A percentile compares a stretch with the other conserved stretches of the same genome.
These are phyloP conservation scores for Spodoptera exigua DNA, from an alignment of 2,888 invertebrate genomes.

Conservation along the genomic window DNA sequence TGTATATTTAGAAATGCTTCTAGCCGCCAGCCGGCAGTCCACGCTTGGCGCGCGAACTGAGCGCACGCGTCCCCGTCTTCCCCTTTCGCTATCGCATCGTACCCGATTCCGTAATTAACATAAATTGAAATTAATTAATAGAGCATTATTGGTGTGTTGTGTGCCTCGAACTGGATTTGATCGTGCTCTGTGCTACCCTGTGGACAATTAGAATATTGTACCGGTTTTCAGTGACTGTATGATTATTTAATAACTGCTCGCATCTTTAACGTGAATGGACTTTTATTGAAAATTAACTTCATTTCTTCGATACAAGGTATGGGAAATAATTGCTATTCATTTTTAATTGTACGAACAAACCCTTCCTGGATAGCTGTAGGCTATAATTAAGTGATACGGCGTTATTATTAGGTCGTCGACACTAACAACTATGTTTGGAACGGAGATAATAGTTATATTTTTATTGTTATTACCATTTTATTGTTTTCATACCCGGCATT, in stretches of 20 bases:
- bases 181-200: slow-evolving; percentile 70
- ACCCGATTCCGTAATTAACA: slow-evolving; percentile 79
- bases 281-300: slow-evolving; percentile 67
- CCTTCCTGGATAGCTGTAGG: slow-evolving; percentile 31
- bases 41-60: slow-evolving; percentile 75
- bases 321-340: slow-evolving; percentile 55
- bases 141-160: slow-evolving; percentile 72
- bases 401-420: slow-evolving; percentile 26
- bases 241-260: slow-evolving; percentile 66
- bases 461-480: slow-evolving; percentile 19
- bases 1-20: slow-evolving; percentile 86
- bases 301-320: slow-evolving; percentile 74
- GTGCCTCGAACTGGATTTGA: slow-evolving; percentile 81
- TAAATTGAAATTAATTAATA: slow-evolving; percentile 77
- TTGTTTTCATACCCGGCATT: slow-evolving; percentile 1
- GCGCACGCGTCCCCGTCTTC: slow-evolving; percentile 72
- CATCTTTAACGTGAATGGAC: slow-evolving; percentile 70
- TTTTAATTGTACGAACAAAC: slow-evolving; percentile 43
- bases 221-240: slow-evolving; percentile 61
- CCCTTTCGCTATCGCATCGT: slow-evolving; percentile 65
- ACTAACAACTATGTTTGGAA: slow-evolving; percentile 14
- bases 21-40: slow-evolving; percentile 78
- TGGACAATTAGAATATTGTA: slow-evolving; percentile 60
- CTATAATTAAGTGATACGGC: slow-evolving; percentile 43
- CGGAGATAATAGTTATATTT: slow-evolving; percentile 13